Percentiles rank a stretch among this genome's conserved stretches.
Evolutionary conservation across 1,140 invertebrate genomes (phyloP).

Genomic region (Oncopeltus fasciatus): DNA sequence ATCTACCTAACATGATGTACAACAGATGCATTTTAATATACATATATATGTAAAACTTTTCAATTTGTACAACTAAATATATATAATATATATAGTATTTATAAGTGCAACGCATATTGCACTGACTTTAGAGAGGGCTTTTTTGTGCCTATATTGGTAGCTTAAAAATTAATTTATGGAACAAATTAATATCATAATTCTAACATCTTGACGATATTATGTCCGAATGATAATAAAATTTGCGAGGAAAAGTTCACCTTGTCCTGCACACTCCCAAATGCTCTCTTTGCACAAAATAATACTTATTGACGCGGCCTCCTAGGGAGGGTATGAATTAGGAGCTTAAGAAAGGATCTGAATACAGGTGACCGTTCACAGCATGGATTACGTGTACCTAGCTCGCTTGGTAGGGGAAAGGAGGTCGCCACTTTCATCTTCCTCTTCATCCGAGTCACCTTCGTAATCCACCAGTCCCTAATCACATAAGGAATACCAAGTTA

Average conservation of each 20-base stretch:
- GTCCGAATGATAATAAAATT: no score
- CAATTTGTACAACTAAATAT: slow-evolving; percentile 6
- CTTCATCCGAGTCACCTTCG: slow-evolving; percentile 87
- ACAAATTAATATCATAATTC: slow-evolving; percentile 1
- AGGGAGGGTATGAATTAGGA: no score
- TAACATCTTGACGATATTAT: neutral
- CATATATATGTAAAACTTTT: slow-evolving; percentile 7
- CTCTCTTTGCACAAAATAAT: no score
- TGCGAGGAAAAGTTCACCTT: no score
- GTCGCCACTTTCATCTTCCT: slow-evolving; percentile 53
- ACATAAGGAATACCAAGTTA: no score
- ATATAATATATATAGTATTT: neutral
- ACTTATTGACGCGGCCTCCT: no score
- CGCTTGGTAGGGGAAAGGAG: slow-evolving; percentile 20
- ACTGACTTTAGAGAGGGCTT: neutral
- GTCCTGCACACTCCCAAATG: no score
- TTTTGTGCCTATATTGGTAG: slow-evolving; percentile 1
- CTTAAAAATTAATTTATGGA: neutral
- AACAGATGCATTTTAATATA: neutral
- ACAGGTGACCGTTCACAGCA: neutral
- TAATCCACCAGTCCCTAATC: slow-evolving; percentile 82
- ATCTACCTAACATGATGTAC: slow-evolving; percentile 1
- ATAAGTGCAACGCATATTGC: slow-evolving; percentile 3
- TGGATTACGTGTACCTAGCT: slow-evolving; percentile 21
- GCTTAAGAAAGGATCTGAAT: no score